These are phyloP conservation scores for Pygocentrus nattereri DNA, from an alignment of 2,797 vertebrate species.

Conservation along the genomic window DNA sequence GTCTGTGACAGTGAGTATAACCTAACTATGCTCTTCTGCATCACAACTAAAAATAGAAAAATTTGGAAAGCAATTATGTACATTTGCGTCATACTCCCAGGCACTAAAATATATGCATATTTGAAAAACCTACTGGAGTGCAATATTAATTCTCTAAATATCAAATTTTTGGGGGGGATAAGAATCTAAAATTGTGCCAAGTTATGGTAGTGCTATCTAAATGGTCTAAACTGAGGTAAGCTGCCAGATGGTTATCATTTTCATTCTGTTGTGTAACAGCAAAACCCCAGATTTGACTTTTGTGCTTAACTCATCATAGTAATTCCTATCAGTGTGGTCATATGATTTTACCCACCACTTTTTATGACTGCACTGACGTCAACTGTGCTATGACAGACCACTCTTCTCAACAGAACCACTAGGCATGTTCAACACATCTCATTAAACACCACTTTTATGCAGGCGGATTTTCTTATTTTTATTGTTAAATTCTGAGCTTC, in stretches of 20 bases:
- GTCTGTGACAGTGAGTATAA: slow-evolving; percentile 88
- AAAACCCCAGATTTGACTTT: slow-evolving; percentile 69
- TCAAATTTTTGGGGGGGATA: slow-evolving; percentile 69
- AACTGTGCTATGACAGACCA: not conserved
- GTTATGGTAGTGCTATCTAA: slow-evolving; percentile 72
- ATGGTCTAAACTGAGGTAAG: slow-evolving; percentile 68
- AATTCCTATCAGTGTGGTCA: slow-evolving; percentile 11
- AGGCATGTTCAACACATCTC: too few species aligned
- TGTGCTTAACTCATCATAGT: slow-evolving; percentile 52
- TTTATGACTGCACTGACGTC: not conserved
- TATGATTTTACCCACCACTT: slow-evolving; percentile 32
- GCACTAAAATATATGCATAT: slow-evolving; percentile 64
- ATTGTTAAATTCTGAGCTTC: not conserved
- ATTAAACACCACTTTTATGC: not conserved
- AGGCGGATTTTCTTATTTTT: not conserved
- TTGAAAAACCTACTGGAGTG: slow-evolving; percentile 63
- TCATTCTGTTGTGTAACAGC: slow-evolving; percentile 81
- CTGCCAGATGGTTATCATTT: slow-evolving; percentile 83
- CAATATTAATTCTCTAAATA: slow-evolving; percentile 76
- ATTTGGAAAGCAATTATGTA: slow-evolving; percentile 18
- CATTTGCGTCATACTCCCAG: slow-evolving; percentile 59
- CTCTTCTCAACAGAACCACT: not conserved
- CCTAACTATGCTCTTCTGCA: slow-evolving; percentile 19
- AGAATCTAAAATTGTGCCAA: slow-evolving; percentile 73
- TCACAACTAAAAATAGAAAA: slow-evolving; percentile 66